A percentile compares a stretch with the other conserved stretches of the same genome.
phyloP scores from a whole-genome alignment of 2,888 invertebrate genomes.

The Rotaria socialis region DNA sequence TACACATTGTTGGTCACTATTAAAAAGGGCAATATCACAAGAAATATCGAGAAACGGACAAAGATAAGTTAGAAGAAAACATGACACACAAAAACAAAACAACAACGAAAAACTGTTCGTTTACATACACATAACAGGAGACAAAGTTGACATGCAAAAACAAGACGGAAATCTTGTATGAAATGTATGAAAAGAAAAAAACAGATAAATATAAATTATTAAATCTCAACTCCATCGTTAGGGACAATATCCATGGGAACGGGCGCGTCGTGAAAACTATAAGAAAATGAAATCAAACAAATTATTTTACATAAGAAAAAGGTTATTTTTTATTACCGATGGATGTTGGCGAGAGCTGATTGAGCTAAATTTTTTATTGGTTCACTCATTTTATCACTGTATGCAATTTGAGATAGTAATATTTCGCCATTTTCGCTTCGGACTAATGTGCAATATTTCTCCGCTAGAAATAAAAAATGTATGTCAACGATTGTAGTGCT shows the following conservation, averaged over 20 bases:
- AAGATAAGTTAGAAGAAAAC: not conserved
- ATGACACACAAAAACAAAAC: too few relatives aligned
- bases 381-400: not conserved
- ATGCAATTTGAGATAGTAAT: not conserved
- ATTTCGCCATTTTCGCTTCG: constrained; percentile 77
- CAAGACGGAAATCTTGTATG: not conserved
- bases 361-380: constrained; percentile 7
- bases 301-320: not conserved
- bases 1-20: not conserved
- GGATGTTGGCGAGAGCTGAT: not conserved
- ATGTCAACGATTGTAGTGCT: too few relatives aligned
- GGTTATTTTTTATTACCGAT: not conserved
- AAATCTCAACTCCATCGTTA: not conserved
- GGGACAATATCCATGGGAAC: not conserved
- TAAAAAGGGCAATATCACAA: not conserved
- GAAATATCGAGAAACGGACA: not conserved
- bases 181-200: not conserved
- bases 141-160: not conserved
- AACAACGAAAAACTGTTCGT: not conserved
- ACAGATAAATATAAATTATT: not conserved
- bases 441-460: constrained; percentile 83
- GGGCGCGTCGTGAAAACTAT: not conserved
- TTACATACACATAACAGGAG: not conserved
- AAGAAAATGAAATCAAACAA: not conserved
- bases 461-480: constrained; percentile 64